Conservation (phyloP, 2,888 invertebrate genomes). For the Morpho achilles region DNA sequence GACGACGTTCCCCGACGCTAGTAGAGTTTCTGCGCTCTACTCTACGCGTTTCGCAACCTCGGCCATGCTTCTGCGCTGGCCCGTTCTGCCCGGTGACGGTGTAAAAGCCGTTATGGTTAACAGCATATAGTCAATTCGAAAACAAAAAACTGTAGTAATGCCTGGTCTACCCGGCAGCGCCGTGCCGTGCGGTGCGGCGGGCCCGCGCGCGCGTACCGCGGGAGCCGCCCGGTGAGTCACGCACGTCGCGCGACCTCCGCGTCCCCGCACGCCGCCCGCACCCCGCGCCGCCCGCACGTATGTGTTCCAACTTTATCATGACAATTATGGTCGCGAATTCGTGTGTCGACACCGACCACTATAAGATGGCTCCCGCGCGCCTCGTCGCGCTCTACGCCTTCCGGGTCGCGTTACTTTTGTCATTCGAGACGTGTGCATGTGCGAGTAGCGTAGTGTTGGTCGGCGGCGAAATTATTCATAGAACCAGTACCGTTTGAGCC, state of each 20-base stretch:
- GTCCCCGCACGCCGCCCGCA: constrained; percentile 9
- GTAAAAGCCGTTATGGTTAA: not conserved
- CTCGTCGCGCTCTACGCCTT: not conserved
- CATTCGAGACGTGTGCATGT: not conserved
- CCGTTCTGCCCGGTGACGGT: no score
- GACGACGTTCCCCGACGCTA: no score
- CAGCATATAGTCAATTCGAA: not conserved
- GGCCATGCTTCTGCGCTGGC: no score
- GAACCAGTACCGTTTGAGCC: not conserved
- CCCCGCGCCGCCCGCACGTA: constrained; percentile 16
- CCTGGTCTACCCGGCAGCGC: no score
- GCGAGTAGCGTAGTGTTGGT: not conserved
- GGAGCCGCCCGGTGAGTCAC: constrained; percentile 48
- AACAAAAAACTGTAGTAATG: not conserved
- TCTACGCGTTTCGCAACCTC: no score
- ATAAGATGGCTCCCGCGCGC: not conserved
- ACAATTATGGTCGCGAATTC: constrained; percentile 1
- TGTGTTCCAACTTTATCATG: not conserved
- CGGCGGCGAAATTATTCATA: constrained; percentile 1
- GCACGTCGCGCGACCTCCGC: not conserved
- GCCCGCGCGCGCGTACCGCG: constrained; percentile 45
- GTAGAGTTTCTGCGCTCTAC: no score
- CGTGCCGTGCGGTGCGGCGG: constrained; percentile 16
- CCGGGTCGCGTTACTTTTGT: not conserved
- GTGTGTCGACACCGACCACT: not conserved